Conservation (phyloP, 2,797 vertebrate species). For the Anabas testudineus region DNA sequence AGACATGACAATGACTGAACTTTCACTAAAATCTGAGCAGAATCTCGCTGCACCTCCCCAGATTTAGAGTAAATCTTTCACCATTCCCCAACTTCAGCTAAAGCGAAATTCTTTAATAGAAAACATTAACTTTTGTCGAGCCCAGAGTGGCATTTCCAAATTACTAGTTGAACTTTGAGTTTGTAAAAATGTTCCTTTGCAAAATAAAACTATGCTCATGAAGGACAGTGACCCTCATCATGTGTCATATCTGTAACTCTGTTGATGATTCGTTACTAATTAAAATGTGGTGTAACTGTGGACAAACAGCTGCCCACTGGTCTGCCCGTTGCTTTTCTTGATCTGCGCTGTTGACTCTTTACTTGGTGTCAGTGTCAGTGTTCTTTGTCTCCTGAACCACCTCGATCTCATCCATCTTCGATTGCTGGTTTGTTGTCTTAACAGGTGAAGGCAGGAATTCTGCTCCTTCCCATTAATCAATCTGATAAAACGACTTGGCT, state of each 20-base stretch:
- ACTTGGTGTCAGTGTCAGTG: background rate
- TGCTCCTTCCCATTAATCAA: fast-evolving
- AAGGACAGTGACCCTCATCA: background rate
- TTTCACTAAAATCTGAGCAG: background rate
- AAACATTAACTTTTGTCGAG: no score
- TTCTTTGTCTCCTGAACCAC: no score
- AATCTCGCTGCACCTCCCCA: no score
- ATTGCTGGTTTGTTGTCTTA: background rate
- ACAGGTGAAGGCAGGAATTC: background rate
- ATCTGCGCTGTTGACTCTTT: background rate
- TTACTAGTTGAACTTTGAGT: background rate
- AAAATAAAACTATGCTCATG: background rate
- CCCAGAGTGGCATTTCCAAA: background rate
- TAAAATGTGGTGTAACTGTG: background rate
- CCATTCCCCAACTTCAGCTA: no score
- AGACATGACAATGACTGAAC: background rate
- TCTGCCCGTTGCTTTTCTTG: background rate
- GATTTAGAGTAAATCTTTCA: no score
- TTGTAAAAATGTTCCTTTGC: no score
- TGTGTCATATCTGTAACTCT: background rate
- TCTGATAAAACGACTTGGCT: background rate
- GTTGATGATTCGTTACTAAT: background rate
- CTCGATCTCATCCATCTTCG: slow-evolving; percentile 2
- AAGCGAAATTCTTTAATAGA: background rate
- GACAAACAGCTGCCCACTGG: slow-evolving; percentile 9